Conservation (phyloP, 2,113 vertebrate genomes). For the Paradoxurus hermaphroditus region DNA sequence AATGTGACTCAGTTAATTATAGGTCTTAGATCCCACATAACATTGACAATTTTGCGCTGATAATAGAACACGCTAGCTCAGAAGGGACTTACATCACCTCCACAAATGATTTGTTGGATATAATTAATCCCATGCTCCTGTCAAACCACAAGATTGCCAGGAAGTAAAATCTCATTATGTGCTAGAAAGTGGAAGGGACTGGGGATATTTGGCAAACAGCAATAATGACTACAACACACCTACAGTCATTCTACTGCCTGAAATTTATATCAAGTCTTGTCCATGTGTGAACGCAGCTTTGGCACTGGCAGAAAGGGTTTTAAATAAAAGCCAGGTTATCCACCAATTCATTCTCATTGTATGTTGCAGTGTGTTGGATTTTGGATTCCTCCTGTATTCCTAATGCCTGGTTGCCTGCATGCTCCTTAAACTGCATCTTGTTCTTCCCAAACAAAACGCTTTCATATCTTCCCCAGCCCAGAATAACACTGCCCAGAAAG, state of each 20-base stretch:
- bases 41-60: not conserved
- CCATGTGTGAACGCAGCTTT: not conserved
- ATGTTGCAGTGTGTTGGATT: not conserved
- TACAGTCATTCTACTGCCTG: not conserved
- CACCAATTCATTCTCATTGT: not conserved
- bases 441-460: not conserved
- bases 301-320: not conserved
- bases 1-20: not conserved
- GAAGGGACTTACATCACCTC: not conserved
- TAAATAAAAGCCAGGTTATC: not conserved
- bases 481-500: not conserved
- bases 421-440: not conserved
- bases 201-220: not conserved
- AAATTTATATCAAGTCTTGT: not conserved
- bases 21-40: not conserved
- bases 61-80: not conserved
- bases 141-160: not conserved
- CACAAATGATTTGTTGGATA: not conserved
- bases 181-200: not conserved
- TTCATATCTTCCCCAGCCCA: not conserved
- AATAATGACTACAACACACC: not conserved
- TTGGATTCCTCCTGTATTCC: not conserved
- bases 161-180: constrained; percentile 25
- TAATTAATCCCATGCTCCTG: constrained; percentile 30
- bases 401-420: not conserved